Base-by-base conservation (phyloP, 2,113 vertebrate species). In the Eulemur macaco region DNA sequence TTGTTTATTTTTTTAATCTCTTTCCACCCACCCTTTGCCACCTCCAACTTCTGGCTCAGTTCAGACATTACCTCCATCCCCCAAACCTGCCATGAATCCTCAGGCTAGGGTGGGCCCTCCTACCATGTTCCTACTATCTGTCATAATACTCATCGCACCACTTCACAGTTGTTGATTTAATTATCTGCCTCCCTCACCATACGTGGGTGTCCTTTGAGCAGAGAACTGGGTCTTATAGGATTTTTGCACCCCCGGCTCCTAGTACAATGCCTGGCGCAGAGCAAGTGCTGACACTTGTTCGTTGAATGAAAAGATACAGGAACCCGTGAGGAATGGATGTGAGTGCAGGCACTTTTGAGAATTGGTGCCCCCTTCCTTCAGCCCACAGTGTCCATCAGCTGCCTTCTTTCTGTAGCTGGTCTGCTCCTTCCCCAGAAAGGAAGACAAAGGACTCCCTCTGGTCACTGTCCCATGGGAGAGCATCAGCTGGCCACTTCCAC, bases 1-100 rank as follows among this genome's bases (percentile, higher is more conserved):
- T 60, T 82, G 66, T 68, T 89, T 95, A 71, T 50, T 90, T 89
- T 89, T 92, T 54, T 77, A 29, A 58, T 89, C 23, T 92, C 29
- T 89, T 84, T 94, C 90, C 11, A 64, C 27, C 45, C 10, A 83
- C 31, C 20, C 31, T 81, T 76, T 78, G 50, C 69, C 54, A 87
- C 50, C 27, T 95, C 34, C 23, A 58, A 52, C 45, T 50, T 93
- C 58, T 96, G 64, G 45, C 80, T 96, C 54, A 60, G 77, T 63
- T 85, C 10, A 50, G 66, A 37, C 27, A 47, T 89, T 69, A 17
- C 2, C 1, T 73, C 1, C 34, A 8, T 50, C 15, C 13, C 45
- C 3, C 25, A 56, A 66, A 37, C 15, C 63, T 89, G 27, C 58
- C 64, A 27, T 54, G 50, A 88, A 64, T 37, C 66, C 10, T 50